Conservation (phyloP, 2,888 invertebrate species). For the Oscheius myriophilus region DNA sequence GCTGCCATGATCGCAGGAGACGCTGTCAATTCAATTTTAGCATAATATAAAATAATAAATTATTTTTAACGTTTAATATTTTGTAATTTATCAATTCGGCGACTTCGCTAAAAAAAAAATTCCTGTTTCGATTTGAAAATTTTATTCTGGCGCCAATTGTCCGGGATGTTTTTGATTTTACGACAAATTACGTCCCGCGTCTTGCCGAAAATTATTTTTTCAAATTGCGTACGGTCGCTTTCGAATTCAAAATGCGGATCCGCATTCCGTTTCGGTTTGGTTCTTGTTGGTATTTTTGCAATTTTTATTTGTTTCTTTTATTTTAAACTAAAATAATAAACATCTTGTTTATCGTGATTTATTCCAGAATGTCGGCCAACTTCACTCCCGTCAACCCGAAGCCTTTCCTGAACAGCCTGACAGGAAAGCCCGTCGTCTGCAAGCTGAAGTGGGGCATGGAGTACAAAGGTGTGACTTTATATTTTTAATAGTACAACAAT, state of each 20-base stretch:
- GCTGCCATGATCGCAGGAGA: slow-evolving; percentile 7
- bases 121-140: not conserved
- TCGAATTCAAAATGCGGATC: too few species aligned
- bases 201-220: too few species aligned
- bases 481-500: not conserved
- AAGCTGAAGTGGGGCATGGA: slow-evolving; percentile 99
- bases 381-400: slow-evolving; percentile 90
- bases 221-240: too few species aligned
- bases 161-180: too few species aligned
- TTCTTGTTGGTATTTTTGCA: not conserved
- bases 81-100: not conserved
- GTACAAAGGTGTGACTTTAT: slow-evolving; percentile 79
- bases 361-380: slow-evolving; percentile 22
- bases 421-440: slow-evolving; percentile 95
- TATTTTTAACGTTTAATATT: not conserved
- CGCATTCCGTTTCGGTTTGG: too few species aligned
- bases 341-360: not conserved
- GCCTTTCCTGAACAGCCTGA: slow-evolving; percentile 96
- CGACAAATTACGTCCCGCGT: too few species aligned
- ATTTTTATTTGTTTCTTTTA: not conserved
- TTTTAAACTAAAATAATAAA: too few species aligned
- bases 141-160: not conserved
- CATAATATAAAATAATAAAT: slow-evolving; percentile 1
- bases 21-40: not conserved
- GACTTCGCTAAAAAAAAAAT: not conserved